Percentiles rank a stretch among this genome's conserved stretches.
phyloP scores from a whole-genome alignment of 1,140 invertebrate genomes.

The Batillaria attramentaria region DNA sequence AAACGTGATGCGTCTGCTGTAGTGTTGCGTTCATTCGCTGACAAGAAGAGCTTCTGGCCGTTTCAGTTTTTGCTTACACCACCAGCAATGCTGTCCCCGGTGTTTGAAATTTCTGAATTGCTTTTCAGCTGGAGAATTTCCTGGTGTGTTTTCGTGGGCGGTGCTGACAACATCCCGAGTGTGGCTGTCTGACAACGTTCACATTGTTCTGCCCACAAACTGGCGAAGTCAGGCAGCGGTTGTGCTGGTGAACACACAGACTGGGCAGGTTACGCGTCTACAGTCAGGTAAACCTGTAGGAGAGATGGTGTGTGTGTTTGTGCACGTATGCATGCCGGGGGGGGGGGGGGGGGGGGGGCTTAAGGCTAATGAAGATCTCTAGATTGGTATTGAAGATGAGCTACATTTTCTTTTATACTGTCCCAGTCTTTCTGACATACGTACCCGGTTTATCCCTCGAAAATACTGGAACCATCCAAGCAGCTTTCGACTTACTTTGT shows the following conservation, averaged over 20 bases:
- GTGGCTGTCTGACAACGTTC: constrained; percentile 5
- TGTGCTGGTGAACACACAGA: constrained; percentile 31
- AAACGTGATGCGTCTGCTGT: background rate
- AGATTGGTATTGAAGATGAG: background rate
- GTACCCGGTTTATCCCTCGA: too few relatives aligned
- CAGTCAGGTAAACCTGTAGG: background rate
- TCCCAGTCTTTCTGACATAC: too few relatives aligned
- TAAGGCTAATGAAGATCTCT: background rate
- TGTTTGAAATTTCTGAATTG: background rate
- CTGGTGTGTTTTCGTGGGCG: background rate
- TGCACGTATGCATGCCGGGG: background rate
- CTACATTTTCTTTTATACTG: too few relatives aligned
- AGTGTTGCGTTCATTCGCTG: background rate
- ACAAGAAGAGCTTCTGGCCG: background rate
- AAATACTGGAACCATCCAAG: too few relatives aligned
- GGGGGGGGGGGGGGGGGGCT: too few relatives aligned
- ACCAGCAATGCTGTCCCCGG: background rate
- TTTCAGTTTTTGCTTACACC: background rate
- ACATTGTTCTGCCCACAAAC: background rate
- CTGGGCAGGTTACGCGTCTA: background rate
- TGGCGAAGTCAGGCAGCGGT: constrained; percentile 4
- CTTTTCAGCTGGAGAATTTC: background rate
- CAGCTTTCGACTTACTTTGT: too few relatives aligned
- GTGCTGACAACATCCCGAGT: background rate
- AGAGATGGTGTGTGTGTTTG: background rate